Evolutionary conservation across 2,888 invertebrate genomes (phyloP).

Genomic region (Podabrus alpinus): DNA sequence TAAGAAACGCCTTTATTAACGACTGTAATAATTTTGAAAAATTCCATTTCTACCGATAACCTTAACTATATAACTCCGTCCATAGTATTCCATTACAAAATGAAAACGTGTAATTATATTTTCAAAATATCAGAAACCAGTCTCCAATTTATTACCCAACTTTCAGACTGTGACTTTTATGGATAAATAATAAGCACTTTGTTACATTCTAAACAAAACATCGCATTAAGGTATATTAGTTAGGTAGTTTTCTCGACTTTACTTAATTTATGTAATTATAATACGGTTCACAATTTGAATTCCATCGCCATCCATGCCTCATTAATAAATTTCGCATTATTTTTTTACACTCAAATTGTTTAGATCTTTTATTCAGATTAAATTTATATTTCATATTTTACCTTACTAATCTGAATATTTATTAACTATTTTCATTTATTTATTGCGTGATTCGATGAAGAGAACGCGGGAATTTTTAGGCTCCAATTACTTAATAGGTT

Average conservation of each 20-base stretch:
- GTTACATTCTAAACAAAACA: conserved; percentile 45
- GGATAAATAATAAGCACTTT: not conserved
- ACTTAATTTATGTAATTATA: conserved; percentile 54
- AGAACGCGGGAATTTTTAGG: too few relatives aligned
- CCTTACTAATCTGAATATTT: not conserved
- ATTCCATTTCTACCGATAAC: conserved; percentile 28
- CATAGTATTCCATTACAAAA: conserved; percentile 52
- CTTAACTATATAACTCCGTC: conserved; percentile 38
- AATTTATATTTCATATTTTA: not conserved
- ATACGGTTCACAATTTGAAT: conserved; percentile 45
- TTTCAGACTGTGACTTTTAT: conserved; percentile 46
- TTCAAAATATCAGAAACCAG: conserved; percentile 56
- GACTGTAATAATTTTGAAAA: conserved; percentile 21
- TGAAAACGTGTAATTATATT: conserved; percentile 55
- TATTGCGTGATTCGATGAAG: not conserved
- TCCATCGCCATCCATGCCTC: conserved; percentile 46
- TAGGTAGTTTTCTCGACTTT: conserved; percentile 55
- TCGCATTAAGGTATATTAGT: conserved; percentile 54
- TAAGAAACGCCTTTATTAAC: conserved; percentile 24
- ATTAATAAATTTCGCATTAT: conserved; percentile 49
- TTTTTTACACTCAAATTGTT: conserved; percentile 18
- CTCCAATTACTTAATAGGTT: not conserved
- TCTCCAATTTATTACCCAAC: conserved; percentile 62
- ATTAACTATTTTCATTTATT: not conserved
- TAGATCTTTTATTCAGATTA: conserved; percentile 15